Base-by-base conservation (phyloP, 23 tunicate species). In the Ascidia mentula region DNA sequence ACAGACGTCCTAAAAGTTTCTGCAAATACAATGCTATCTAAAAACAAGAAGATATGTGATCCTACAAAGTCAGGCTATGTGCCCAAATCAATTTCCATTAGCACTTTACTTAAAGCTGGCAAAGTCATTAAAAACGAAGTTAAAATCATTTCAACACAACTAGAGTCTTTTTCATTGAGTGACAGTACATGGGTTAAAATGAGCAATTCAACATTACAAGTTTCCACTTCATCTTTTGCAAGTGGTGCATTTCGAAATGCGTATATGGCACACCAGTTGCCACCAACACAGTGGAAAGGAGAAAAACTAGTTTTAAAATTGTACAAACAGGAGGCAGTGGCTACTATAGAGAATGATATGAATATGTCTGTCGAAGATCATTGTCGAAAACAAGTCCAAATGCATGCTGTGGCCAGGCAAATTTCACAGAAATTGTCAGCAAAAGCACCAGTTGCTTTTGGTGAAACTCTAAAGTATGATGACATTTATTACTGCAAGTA, bases 181-280 rank as follows among this genome's bases (percentile, higher is more conserved):
- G 38, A 36, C 6, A 36, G 39, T 71, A 12, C 74, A 34, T 71
- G 74, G 74, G 8, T 71, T 3, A 36, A 34, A 71, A 9, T 71
- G 6, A 36, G 74, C 74, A 71, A 71, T 71, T 34, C 39, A 71
- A 7, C 74, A 71, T 71, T 71, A 36, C 74, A 34, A 71, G 74
- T 71, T 34, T 71, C 74, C 6, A 71, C 38, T 12, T 34, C 38
- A 3, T 2, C 38, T 34, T 71, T 71, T 71, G 74, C 74, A 71
- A 71, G 74, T 71, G 74, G 74, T 71, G 74, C 74, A 71, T 71
- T 71, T 36, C 74, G 74, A 71, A 71, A 71, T 71, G 74, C 74
- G 30, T 71, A 71, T 71, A 36, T 34, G 39, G 74, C 74, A 71
- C 74, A 71, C 13, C 74, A 71, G 74, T 71, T 71, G 13, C 74